These are phyloP conservation scores for Fulmarus glacialis DNA, from an alignment of 2,113 vertebrate species.

Conservation along the genomic window DNA sequence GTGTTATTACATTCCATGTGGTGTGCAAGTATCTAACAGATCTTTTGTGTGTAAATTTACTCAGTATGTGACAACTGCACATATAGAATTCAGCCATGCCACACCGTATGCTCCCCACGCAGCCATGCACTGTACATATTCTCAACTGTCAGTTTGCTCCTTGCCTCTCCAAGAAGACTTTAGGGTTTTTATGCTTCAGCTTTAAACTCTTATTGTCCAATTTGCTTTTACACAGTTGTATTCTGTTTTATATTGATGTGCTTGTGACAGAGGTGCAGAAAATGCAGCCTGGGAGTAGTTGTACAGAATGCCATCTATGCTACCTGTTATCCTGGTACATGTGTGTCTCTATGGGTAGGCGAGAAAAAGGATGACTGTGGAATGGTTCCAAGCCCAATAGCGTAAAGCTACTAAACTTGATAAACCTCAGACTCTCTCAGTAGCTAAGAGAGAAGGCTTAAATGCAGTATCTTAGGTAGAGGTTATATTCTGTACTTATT, in stretches of 20 bases:
- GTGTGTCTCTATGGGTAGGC: not conserved
- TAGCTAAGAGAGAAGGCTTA: not conserved
- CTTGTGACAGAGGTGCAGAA: fast-evolving
- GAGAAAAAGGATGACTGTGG: not conserved
- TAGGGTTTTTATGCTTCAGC: not conserved
- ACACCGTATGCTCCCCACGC: fast-evolving
- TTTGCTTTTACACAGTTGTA: not conserved
- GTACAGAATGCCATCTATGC: not conserved
- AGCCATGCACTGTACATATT: fast-evolving
- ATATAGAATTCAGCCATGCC: not conserved
- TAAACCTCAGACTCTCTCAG: not conserved
- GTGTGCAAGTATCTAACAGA: not conserved
- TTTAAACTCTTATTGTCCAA: not conserved
- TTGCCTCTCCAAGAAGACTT: not conserved
- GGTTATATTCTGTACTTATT: not conserved
- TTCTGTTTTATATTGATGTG: not conserved
- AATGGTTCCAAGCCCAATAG: not conserved
- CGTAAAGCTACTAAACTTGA: not conserved
- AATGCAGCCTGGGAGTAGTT: not conserved
- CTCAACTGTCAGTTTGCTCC: not conserved
- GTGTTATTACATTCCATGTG: not conserved
- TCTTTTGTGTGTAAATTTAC: not conserved
- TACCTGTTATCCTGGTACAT: not conserved
- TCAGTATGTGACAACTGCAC: not conserved
- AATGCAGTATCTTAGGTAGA: not conserved